Percentiles rank a stretch among this genome's conserved stretches.
Evolutionary conservation across 2,797 vertebrate genomes (phyloP).

Genomic region (Smutsia temminckii): DNA sequence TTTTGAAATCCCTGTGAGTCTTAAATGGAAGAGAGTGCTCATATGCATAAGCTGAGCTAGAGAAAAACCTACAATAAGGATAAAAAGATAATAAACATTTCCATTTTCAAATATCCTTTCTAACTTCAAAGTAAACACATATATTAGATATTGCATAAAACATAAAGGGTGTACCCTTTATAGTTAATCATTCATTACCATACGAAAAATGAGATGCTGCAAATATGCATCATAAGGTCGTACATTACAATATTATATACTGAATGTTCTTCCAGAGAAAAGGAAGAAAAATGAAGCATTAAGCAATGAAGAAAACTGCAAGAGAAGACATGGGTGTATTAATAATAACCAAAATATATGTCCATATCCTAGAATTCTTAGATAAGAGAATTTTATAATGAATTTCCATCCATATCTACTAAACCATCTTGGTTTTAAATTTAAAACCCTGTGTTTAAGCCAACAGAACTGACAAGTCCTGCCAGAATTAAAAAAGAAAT

Average conservation of each 20-base stretch:
- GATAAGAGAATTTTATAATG: conserved; percentile 30
- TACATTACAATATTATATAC: neutral
- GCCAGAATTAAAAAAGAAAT: neutral
- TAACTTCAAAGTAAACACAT: neutral
- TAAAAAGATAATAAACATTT: neutral
- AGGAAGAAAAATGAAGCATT: neutral
- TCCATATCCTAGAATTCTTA: neutral
- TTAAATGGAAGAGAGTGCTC: neutral
- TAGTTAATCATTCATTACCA: neutral
- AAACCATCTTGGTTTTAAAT: conserved; percentile 48
- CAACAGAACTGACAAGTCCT: neutral
- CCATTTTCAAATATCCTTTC: neutral
- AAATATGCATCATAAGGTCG: neutral
- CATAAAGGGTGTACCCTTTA: neutral
- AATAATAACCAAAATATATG: conserved; percentile 21
- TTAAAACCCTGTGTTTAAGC: neutral
- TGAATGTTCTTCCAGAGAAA: neutral
- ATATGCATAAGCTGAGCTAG: neutral
- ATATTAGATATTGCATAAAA: neutral
- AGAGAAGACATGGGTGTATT: neutral
- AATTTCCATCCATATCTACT: neutral
- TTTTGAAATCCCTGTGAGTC: neutral
- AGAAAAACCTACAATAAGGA: conserved; percentile 17
- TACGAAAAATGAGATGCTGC: conserved; percentile 3
- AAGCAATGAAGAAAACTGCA: neutral